Evolutionary conservation across 2,888 invertebrate species (phyloP).

Genomic region (Cyrtodaria siliqua): DNA sequence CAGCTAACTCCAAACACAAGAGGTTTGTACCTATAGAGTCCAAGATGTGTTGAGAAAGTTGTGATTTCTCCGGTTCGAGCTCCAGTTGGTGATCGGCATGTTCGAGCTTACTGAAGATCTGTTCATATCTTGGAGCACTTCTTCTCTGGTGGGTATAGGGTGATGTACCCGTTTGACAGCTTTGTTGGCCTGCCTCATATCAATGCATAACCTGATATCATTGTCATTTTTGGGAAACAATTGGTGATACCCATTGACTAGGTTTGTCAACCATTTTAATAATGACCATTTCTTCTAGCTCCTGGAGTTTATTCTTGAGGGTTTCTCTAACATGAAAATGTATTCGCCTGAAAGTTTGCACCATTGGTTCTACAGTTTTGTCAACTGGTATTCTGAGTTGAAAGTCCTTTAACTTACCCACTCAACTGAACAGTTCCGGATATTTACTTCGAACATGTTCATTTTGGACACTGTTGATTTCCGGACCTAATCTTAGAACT

Average conservation of each 20-base stretch:
- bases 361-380: neutral
- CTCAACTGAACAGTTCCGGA: too few relatives aligned
- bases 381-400: constrained; percentile 13
- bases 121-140: constrained; percentile 36
- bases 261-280: constrained; percentile 37
- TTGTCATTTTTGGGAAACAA: constrained; percentile 33
- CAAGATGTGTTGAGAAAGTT: too few relatives aligned
- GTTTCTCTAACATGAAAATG: neutral
- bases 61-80: too few relatives aligned
- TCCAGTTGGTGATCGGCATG: constrained; percentile 62
- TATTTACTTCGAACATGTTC: too few relatives aligned
- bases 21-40: constrained; percentile 21
- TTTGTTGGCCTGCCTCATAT: constrained; percentile 44
- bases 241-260: constrained; percentile 28
- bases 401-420: constrained; percentile 6
- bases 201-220: constrained; percentile 41
- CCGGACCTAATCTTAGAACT: too few relatives aligned
- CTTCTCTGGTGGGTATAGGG: constrained; percentile 30
- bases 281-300: constrained; percentile 22
- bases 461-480: too few relatives aligned
- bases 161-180: constrained; percentile 35
- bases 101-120: constrained; percentile 66
- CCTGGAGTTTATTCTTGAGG: constrained; percentile 10
- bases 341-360: constrained; percentile 3
- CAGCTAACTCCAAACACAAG: constrained; percentile 37